Evolutionary conservation across 2,113 vertebrate genomes (phyloP).

Genomic region (Aplodontia rufa): DNA sequence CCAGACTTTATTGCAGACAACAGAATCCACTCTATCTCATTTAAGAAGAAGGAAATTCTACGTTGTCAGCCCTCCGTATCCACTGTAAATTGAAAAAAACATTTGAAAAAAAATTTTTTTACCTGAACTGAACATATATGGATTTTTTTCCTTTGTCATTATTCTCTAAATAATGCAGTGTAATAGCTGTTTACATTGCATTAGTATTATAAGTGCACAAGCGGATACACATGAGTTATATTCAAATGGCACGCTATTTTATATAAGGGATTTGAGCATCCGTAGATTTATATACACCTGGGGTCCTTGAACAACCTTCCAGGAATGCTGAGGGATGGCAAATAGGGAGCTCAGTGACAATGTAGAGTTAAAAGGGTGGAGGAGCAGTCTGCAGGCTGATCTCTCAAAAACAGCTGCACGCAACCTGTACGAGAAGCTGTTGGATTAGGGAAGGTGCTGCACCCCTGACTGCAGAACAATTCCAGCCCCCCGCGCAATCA

Average conservation of each 20-base stretch:
- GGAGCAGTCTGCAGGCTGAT: background rate
- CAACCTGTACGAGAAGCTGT: background rate
- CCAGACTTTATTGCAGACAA: conserved; percentile 20
- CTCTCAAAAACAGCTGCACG: background rate
- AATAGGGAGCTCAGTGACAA: background rate
- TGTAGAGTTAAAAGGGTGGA: background rate
- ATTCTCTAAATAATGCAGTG: background rate
- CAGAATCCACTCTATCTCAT: background rate
- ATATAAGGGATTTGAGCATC: background rate
- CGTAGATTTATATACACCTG: background rate
- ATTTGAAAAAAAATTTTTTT: background rate
- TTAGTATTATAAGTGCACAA: background rate
- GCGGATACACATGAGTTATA: background rate
- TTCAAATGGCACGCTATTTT: background rate
- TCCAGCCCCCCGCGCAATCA: background rate
- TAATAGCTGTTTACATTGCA: background rate
- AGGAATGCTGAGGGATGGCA: no score
- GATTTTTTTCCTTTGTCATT: background rate
- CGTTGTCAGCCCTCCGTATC: background rate
- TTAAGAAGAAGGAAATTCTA: conserved; percentile 9
- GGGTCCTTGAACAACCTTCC: background rate
- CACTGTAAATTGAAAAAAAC: background rate
- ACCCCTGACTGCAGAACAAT: background rate
- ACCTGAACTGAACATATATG: background rate
- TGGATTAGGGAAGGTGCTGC: background rate